Conservation (phyloP, 2,888 invertebrate genomes). For the Troides helena region DNA sequence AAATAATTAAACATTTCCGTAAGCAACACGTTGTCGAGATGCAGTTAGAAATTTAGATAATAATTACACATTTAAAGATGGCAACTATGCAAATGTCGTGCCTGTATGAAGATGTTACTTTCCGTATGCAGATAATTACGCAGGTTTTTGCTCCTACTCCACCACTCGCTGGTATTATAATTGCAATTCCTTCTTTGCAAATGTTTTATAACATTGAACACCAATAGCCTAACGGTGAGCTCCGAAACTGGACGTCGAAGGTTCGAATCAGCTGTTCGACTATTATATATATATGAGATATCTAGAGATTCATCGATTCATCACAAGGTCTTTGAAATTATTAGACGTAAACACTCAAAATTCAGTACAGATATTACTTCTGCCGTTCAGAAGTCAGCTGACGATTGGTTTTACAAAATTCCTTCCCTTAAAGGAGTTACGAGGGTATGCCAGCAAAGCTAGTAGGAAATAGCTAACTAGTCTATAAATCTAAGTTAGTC, state of each 20-base stretch:
- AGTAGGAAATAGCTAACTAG: too few relatives aligned
- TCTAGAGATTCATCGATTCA: too few relatives aligned
- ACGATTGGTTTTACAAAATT: too few relatives aligned
- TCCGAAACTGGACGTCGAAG: background rate
- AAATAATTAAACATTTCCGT: too few relatives aligned
- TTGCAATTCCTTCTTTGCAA: constrained; percentile 5
- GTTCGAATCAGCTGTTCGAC: background rate
- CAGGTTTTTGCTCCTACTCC: constrained; percentile 14
- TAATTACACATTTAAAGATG: constrained; percentile 1
- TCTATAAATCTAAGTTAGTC: too few relatives aligned
- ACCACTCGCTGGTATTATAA: constrained; percentile 5
- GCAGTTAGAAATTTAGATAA: background rate
- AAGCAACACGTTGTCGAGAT: background rate
- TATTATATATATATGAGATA: too few relatives aligned
- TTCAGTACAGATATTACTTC: too few relatives aligned
- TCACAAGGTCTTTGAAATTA: too few relatives aligned
- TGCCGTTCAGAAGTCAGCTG: too few relatives aligned
- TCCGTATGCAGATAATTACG: constrained; percentile 23
- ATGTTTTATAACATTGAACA: background rate
- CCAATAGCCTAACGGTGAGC: background rate
- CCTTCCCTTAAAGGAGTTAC: too few relatives aligned
- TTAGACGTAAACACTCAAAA: too few relatives aligned
- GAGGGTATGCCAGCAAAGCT: too few relatives aligned
- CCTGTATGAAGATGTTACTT: constrained; percentile 22
- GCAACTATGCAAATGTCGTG: constrained; percentile 26